Evolutionary conservation across 2,888 invertebrate genomes (phyloP).

Genomic region (Hofmannophila pseudospretella): DNA sequence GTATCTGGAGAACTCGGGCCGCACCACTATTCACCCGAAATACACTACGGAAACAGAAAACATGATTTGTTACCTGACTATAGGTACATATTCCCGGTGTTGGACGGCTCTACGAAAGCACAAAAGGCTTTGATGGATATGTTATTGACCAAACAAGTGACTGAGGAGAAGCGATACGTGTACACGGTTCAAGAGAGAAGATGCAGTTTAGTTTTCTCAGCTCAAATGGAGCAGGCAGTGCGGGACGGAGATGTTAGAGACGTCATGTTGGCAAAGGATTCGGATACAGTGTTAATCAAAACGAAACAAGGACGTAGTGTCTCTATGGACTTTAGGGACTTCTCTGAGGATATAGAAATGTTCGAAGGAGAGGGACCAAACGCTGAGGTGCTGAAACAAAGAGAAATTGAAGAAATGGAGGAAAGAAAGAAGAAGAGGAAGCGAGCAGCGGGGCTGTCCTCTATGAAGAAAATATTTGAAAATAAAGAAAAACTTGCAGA

Average conservation of each 20-base stretch:
- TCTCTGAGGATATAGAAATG: conserved; percentile 77
- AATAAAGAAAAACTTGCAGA: conserved; percentile 85
- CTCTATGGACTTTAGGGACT: conserved; percentile 82
- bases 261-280: conserved; percentile 86
- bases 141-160: conserved; percentile 77
- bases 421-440: conserved; percentile 77
- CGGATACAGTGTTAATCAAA: conserved; percentile 85
- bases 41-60: conserved; percentile 81
- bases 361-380: conserved; percentile 85
- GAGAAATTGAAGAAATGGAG: conserved; percentile 76
- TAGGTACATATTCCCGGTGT: conserved; percentile 84
- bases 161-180: conserved; percentile 81
- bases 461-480: conserved; percentile 85
- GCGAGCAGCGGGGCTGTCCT: conserved; percentile 80
- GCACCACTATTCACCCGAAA: conserved; percentile 79
- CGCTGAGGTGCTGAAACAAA: conserved; percentile 79
- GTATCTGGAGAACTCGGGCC: conserved; percentile 79
- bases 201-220: conserved; percentile 86
- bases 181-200: conserved; percentile 86
- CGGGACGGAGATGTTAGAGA: conserved; percentile 87
- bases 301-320: conserved; percentile 85
- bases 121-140: conserved; percentile 80
- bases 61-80: conserved; percentile 83
- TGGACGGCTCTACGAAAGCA: conserved; percentile 82
- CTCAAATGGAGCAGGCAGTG: conserved; percentile 85